Evolutionary conservation across 2,797 vertebrate species (phyloP).

Genomic region (Melanotaenia parkinsoni): DNA sequence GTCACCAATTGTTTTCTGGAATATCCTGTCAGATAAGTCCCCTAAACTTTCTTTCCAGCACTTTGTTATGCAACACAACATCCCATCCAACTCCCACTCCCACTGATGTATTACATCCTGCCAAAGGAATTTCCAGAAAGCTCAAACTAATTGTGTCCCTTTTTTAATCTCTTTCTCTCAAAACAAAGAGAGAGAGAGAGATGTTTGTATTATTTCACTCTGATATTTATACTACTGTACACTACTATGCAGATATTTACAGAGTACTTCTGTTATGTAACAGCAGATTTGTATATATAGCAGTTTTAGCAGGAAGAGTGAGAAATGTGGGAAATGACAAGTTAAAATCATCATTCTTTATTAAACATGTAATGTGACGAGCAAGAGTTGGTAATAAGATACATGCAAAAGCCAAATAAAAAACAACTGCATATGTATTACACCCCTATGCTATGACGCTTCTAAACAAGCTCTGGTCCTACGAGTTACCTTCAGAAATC

Average conservation of each 20-base stretch:
- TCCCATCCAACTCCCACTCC: background rate
- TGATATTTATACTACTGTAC: background rate
- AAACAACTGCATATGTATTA: no score
- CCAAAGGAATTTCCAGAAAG: background rate
- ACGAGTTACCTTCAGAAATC: no score
- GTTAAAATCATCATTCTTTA: background rate
- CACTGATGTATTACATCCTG: background rate
- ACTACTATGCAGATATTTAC: background rate
- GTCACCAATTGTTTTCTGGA: background rate
- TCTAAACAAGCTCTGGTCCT: no score
- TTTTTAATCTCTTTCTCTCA: background rate
- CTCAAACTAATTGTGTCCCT: background rate
- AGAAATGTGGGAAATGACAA: no score
- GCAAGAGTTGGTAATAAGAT: background rate
- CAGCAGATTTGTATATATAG: background rate
- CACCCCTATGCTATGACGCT: no score
- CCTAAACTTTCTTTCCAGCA: background rate
- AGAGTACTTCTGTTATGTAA: background rate
- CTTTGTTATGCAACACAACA: slow-evolving; percentile 14
- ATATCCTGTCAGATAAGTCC: background rate
- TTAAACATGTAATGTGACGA: background rate
- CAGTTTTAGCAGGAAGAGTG: no score
- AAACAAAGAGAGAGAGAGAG: no score
- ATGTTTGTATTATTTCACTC: background rate
- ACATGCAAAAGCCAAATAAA: no score